A percentile compares a stretch with the other conserved stretches of the same genome.
Conservation (phyloP, 2,113 vertebrate genomes). For the Tinamus guttatus region DNA sequence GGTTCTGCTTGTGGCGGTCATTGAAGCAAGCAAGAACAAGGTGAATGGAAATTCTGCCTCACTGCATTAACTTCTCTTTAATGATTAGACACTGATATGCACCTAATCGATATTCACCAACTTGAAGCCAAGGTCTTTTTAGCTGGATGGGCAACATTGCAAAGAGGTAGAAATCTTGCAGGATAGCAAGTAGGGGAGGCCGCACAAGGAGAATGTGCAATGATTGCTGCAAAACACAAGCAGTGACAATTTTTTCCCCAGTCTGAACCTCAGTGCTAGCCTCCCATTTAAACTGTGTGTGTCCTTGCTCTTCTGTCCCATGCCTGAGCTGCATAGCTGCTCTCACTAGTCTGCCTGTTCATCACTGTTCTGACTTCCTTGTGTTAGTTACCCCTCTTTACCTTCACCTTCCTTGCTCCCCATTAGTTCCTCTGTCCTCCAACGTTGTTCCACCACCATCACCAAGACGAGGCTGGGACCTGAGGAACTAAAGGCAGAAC, state of each 20-base stretch:
- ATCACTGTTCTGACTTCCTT: not conserved
- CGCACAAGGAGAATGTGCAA: not conserved
- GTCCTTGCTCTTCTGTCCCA: not conserved
- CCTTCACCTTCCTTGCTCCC: not conserved
- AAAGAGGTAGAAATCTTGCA: not conserved
- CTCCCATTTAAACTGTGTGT: not conserved
- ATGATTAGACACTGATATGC: not conserved
- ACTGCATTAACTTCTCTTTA: not conserved
- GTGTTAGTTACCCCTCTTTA: not conserved
- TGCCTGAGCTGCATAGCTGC: not conserved
- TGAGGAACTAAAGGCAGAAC: not conserved
- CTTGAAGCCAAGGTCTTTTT: not conserved
- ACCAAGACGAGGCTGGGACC: not conserved
- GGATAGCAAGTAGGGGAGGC: not conserved
- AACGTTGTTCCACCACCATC: not conserved
- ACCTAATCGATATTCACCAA: not conserved
- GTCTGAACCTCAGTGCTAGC: not conserved
- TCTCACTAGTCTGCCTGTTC: not conserved
- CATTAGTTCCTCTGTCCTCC: not conserved
- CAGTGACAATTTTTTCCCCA: not conserved
- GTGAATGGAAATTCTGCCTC: not conserved
- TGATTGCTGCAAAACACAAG: not conserved
- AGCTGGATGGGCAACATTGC: not conserved
- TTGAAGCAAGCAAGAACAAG: slow-evolving; percentile 15
- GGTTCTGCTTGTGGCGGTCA: not conserved